These are phyloP conservation scores for Lottia scabra DNA, from an alignment of 2,888 invertebrate genomes.

Conservation along the genomic window DNA sequence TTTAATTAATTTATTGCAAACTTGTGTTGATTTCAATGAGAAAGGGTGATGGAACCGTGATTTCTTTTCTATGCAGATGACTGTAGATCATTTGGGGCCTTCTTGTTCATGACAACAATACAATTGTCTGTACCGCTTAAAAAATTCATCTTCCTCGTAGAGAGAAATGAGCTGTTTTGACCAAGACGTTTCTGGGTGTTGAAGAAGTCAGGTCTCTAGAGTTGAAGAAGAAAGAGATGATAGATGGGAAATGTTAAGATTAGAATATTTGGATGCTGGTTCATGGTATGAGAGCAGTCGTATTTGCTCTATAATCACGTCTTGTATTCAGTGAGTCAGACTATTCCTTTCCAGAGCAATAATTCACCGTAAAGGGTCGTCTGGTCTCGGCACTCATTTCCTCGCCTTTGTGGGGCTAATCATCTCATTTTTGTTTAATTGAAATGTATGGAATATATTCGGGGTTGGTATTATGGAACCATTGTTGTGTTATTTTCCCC, in stretches of 20 bases:
- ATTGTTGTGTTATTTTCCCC: not conserved
- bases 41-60: not conserved
- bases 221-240: not conserved
- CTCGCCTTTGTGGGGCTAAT: constrained; percentile 4
- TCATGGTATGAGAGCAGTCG: not conserved
- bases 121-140: not conserved
- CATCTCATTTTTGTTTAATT: constrained; percentile 1
- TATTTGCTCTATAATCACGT: constrained; percentile 3
- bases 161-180: not conserved
- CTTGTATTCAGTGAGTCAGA: constrained; percentile 3
- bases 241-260: constrained; percentile 3
- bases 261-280: not conserved
- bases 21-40: not conserved
- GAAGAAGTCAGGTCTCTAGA: constrained; percentile 1
- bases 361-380: not conserved
- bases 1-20: constrained; percentile 2
- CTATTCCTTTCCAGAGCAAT: not conserved
- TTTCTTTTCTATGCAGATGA: not conserved
- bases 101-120: not conserved
- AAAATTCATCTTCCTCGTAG: not conserved
- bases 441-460: constrained; percentile 6
- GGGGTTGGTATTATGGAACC: too few relatives aligned
- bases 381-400: not conserved
- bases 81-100: not conserved
- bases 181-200: not conserved